Percentiles rank a stretch among this genome's conserved stretches.
Evolutionary conservation across 2,888 invertebrate species (phyloP).

Genomic region (Uropetala carovei): DNA sequence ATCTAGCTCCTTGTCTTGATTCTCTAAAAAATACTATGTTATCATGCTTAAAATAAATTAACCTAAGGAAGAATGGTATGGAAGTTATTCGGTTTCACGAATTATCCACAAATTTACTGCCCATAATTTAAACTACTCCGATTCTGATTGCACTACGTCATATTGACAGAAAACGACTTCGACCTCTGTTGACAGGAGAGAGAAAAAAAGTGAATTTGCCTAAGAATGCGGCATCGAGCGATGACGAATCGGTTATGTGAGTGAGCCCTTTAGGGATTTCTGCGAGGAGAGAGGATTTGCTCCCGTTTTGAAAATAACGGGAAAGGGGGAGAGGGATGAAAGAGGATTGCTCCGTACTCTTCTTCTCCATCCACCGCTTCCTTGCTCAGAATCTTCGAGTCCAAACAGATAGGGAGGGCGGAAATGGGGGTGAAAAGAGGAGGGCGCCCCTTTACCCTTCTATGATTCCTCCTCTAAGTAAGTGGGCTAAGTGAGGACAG

Average conservation of each 20-base stretch:
- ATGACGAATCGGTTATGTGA: not conserved
- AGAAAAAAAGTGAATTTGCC: not conserved
- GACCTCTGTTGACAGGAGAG: not conserved
- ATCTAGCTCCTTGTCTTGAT: too few species aligned
- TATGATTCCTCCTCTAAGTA: not conserved
- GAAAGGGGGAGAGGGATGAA: too few species aligned
- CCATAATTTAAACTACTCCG: too few species aligned
- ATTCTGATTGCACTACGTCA: not conserved
- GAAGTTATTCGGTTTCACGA: too few species aligned
- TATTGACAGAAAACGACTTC: constrained; percentile 6
- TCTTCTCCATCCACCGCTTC: not conserved
- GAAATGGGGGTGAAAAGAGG: too few species aligned
- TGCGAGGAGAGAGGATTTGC: not conserved
- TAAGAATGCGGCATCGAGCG: not conserved
- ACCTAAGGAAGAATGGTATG: too few species aligned
- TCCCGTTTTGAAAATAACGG: constrained; percentile 29
- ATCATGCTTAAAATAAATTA: too few species aligned
- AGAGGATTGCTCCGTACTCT: not conserved
- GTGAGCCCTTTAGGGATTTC: not conserved
- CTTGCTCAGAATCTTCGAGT: not conserved
- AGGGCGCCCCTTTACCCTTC: too few species aligned
- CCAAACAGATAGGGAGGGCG: not conserved
- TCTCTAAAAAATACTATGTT: too few species aligned
- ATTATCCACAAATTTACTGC: too few species aligned
- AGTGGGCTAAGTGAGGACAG: constrained; percentile 28